Conservation (phyloP, 2,797 vertebrate species). For the Telmatherina bonti region DNA sequence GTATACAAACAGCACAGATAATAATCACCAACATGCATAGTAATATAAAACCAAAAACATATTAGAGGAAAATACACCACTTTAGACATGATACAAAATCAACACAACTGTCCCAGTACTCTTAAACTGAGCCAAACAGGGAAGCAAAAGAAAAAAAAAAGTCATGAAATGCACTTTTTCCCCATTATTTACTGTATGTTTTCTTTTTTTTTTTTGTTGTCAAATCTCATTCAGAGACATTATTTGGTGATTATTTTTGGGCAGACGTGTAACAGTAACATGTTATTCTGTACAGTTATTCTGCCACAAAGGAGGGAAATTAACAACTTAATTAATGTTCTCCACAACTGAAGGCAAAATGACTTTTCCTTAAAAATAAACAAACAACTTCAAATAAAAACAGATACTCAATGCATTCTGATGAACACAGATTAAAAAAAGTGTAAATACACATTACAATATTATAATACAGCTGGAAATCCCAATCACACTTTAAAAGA, state of each 20-base stretch:
- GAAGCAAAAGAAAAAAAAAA: slow-evolving; percentile 24
- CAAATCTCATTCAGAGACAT: background rate
- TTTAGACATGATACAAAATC: slow-evolving; percentile 29
- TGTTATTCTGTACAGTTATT: background rate
- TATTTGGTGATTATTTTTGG: background rate
- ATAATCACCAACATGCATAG: slow-evolving; percentile 63
- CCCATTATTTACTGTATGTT: slow-evolving; percentile 14
- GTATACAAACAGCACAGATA: slow-evolving; percentile 56
- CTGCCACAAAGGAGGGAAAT: background rate
- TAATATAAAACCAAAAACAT: slow-evolving; percentile 65
- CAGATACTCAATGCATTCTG: slow-evolving; percentile 27
- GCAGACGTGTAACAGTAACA: slow-evolving; percentile 8
- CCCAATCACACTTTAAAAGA: slow-evolving; percentile 47
- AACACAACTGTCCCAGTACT: slow-evolving; percentile 28
- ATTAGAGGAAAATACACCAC: slow-evolving; percentile 33
- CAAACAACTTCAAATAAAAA: slow-evolving; percentile 41
- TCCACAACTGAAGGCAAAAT: slow-evolving; percentile 44
- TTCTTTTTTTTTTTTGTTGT: background rate
- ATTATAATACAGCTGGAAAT: slow-evolving; percentile 68
- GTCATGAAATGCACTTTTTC: slow-evolving; percentile 6
- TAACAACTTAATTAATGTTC: slow-evolving; percentile 20
- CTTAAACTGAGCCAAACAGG: background rate
- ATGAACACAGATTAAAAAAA: slow-evolving; percentile 50
- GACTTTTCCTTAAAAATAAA: slow-evolving; percentile 25
- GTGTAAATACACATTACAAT: slow-evolving; percentile 66